Conservation (phyloP, 1,140 invertebrate genomes). For the Rhizoglyphus robini region DNA sequence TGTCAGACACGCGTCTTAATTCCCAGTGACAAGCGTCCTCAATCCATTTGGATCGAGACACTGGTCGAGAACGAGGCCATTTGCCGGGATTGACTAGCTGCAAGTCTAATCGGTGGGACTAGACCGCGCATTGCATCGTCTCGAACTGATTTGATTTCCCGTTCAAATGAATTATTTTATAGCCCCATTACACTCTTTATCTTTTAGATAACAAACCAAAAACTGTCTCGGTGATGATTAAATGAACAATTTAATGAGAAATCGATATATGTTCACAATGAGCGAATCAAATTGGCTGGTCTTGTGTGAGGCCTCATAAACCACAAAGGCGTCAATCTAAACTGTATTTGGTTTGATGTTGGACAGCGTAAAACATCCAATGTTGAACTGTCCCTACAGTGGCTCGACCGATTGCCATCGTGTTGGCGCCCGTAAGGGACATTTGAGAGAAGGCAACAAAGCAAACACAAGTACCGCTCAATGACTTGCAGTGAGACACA, state of each 20-base stretch:
- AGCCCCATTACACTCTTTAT: slow-evolving; percentile 1
- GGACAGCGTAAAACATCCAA: too few relatives aligned
- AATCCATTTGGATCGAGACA: background rate
- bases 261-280: background rate
- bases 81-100: background rate
- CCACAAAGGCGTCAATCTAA: too few relatives aligned
- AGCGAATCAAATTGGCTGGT: background rate
- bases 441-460: too few relatives aligned
- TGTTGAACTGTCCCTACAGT: background rate
- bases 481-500: background rate
- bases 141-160: too few relatives aligned
- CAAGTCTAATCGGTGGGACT: background rate
- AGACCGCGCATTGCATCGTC: too few relatives aligned
- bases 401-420: too few relatives aligned
- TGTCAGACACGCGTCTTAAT: slow-evolving; percentile 6
- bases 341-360: too few relatives aligned
- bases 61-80: too few relatives aligned
- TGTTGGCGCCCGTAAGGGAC: too few relatives aligned
- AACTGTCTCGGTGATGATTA: background rate
- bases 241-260: background rate
- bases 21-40: background rate
- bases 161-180: background rate
- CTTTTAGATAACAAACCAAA: background rate
- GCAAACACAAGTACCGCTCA: too few relatives aligned
- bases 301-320: too few relatives aligned